Percentiles rank a stretch among this genome's conserved stretches.
Evolutionary conservation across 2,113 vertebrate species (phyloP).

Genomic region (Corythaeola cristata): DNA sequence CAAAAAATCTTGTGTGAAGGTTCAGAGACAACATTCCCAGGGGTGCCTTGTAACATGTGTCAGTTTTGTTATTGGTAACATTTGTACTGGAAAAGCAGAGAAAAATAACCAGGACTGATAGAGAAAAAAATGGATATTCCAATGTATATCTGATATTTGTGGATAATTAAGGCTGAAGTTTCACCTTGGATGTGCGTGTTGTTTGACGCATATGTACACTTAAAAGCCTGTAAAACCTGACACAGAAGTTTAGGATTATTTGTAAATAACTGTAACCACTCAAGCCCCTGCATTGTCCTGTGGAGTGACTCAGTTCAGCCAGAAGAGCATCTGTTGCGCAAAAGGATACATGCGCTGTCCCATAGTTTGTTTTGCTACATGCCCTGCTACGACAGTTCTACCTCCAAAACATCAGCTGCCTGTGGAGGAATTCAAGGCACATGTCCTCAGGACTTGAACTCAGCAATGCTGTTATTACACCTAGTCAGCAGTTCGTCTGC

Average conservation of each 20-base stretch:
- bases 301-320: neutral
- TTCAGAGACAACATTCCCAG: neutral
- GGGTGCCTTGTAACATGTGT: neutral
- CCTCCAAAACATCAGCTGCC: neutral
- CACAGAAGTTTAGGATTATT: neutral
- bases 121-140: neutral
- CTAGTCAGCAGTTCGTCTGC: neutral
- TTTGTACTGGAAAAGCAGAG: neutral
- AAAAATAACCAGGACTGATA: neutral
- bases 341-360: neutral
- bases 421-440: neutral
- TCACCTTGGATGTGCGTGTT: neutral
- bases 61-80: neutral
- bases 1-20: neutral
- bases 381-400: neutral
- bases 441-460: neutral
- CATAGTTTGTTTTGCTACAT: rapidly evolving
- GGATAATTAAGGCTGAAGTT: neutral
- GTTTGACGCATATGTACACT: neutral
- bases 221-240: neutral
- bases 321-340: neutral
- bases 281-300: neutral
- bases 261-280: neutral
- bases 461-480: rapidly evolving
- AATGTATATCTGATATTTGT: neutral